Evolutionary conservation across 2,888 invertebrate genomes (phyloP).

Genomic region (Eupithecia subumbrata): DNA sequence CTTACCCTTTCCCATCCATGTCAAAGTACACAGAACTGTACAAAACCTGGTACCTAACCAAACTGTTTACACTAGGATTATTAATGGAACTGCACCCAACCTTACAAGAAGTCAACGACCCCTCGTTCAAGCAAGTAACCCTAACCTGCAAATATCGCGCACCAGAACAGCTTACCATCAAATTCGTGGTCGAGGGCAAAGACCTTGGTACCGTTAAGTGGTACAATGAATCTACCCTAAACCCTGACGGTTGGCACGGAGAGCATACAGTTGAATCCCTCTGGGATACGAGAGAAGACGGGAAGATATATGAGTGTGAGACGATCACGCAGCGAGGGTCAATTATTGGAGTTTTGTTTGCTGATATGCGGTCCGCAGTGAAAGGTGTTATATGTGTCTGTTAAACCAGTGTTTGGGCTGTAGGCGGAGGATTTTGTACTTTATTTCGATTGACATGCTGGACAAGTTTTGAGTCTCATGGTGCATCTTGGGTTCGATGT

Average conservation of each 20-base stretch:
- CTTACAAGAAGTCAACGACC: constrained; percentile 55
- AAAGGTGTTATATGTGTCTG: constrained; percentile 53
- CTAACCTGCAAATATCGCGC: constrained; percentile 75
- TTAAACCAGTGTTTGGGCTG: constrained; percentile 31
- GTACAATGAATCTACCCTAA: constrained; percentile 60
- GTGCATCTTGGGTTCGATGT: not conserved
- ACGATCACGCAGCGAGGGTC: constrained; percentile 67
- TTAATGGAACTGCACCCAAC: constrained; percentile 77
- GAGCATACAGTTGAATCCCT: constrained; percentile 61
- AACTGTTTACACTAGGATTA: constrained; percentile 62
- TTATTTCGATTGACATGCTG: not conserved
- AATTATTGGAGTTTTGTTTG: constrained; percentile 69
- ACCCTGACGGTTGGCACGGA: constrained; percentile 69
- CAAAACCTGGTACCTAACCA: constrained; percentile 25
- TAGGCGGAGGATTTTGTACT: not conserved
- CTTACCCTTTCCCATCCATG: not conserved
- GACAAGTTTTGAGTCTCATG: not conserved
- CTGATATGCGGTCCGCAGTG: constrained; percentile 54
- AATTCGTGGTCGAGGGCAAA: constrained; percentile 65
- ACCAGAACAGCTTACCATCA: constrained; percentile 70
- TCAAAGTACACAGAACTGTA: not conserved
- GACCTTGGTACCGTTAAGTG: constrained; percentile 58
- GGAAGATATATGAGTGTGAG: constrained; percentile 69
- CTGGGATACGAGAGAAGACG: constrained; percentile 64
- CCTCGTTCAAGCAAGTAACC: constrained; percentile 55